Percentiles rank a stretch among this genome's conserved stretches.
Evolutionary conservation across 2,113 vertebrate genomes (phyloP).

Genomic region (Podiceps cristatus): DNA sequence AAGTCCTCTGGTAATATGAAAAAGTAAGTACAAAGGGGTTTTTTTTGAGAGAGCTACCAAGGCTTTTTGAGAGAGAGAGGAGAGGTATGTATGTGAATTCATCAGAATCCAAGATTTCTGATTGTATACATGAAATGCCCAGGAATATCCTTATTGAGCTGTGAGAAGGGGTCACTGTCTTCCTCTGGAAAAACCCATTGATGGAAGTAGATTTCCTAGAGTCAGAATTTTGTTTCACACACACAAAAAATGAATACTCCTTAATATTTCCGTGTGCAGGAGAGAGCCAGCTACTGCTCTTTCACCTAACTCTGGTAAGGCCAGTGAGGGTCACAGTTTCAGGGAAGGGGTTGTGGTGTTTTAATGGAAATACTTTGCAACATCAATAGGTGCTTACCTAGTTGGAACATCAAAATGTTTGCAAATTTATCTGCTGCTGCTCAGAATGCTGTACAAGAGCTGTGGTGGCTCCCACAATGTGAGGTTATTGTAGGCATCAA

Average conservation of each 20-base stretch:
- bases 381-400: background rate
- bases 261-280: background rate
- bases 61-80: background rate
- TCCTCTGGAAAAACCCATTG: background rate
- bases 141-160: background rate
- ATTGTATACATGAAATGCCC: background rate
- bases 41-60: background rate
- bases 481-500: background rate
- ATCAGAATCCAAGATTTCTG: background rate
- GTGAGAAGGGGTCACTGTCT: background rate
- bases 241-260: background rate
- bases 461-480: background rate
- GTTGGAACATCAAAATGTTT: background rate
- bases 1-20: background rate
- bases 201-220: background rate
- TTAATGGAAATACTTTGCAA: background rate
- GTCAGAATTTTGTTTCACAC: background rate
- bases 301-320: background rate
- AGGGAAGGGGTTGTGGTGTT: background rate
- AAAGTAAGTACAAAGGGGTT: background rate
- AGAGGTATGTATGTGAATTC: background rate
- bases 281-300: background rate
- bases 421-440: background rate
- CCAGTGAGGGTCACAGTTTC: background rate
- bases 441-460: background rate